These are phyloP conservation scores for Tapera naevia DNA, from an alignment of 2,797 vertebrate genomes.

Conservation along the genomic window DNA sequence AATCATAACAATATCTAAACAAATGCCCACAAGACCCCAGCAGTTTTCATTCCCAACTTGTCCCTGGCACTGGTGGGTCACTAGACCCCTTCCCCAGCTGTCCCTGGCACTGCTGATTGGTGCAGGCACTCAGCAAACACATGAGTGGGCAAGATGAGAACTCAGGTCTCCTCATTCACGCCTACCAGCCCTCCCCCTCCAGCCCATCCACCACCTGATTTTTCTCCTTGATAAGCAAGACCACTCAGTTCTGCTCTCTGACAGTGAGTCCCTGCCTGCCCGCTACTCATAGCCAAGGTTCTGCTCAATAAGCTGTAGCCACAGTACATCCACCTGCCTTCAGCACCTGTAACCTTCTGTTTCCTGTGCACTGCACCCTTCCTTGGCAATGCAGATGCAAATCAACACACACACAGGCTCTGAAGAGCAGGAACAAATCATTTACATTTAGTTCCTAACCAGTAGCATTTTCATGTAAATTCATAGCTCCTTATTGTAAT, in stretches of 20 bases:
- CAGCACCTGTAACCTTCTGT: not conserved
- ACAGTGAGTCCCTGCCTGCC: not conserved
- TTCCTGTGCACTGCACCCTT: not conserved
- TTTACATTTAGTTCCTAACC: conserved; percentile 50
- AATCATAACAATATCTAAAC: not conserved
- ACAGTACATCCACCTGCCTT: not conserved
- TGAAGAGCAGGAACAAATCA: conserved; percentile 41
- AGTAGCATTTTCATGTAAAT: conserved; percentile 60
- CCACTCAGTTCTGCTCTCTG: not conserved
- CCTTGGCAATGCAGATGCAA: not conserved
- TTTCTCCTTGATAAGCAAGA: not conserved
- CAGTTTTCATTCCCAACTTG: not conserved
- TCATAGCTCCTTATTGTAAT: conserved; percentile 52
- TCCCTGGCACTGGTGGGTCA: not conserved
- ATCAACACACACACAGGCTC: not conserved
- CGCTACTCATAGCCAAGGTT: not conserved
- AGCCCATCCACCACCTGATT: not conserved
- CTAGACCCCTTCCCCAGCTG: not conserved
- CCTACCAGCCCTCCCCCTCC: not conserved
- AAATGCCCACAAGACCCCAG: not conserved
- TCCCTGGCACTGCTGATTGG: fast-evolving
- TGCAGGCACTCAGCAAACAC: not conserved
- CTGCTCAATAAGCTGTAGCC: not conserved
- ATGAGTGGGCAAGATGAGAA: not conserved
- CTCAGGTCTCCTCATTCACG: not conserved